phyloP scores from a whole-genome alignment of 2,797 vertebrate genomes.

The Spinus olivaceus region DNA sequence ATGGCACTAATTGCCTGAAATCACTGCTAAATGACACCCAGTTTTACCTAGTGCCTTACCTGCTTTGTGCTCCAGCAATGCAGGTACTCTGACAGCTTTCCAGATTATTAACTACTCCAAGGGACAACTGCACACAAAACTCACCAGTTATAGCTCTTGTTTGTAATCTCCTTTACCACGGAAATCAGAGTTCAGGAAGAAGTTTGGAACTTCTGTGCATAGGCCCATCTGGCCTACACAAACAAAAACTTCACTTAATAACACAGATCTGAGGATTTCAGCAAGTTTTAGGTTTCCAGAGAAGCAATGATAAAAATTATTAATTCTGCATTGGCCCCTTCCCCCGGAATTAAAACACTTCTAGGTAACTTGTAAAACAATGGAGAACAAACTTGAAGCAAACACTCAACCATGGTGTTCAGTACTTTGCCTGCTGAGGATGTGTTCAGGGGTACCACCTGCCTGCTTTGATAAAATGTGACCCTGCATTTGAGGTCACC shows the following conservation, averaged over 20 bases:
- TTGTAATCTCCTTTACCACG: not conserved
- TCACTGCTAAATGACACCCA: not conserved
- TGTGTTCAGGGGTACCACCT: not conserved
- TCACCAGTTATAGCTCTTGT: not conserved
- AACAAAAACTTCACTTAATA: not conserved
- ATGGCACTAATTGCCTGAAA: not conserved
- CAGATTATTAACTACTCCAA: not conserved
- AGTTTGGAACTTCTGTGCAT: not conserved
- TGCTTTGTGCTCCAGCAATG: not conserved
- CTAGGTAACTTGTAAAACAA: not conserved
- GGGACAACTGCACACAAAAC: not conserved
- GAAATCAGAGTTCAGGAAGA: not conserved
- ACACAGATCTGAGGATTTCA: not conserved
- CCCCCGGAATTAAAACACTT: not conserved
- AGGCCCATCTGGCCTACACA: not conserved
- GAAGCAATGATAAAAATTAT: rapidly evolving
- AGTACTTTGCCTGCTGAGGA: not conserved
- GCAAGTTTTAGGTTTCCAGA: not conserved
- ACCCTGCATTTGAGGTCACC: not conserved
- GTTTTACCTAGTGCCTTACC: not conserved
- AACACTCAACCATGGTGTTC: not conserved
- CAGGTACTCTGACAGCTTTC: not conserved
- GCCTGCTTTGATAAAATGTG: not conserved
- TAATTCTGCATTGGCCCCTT: not conserved
- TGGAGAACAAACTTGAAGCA: not conserved